Base-by-base conservation (phyloP, 2,797 vertebrate genomes). In the Myotis daubentonii region DNA sequence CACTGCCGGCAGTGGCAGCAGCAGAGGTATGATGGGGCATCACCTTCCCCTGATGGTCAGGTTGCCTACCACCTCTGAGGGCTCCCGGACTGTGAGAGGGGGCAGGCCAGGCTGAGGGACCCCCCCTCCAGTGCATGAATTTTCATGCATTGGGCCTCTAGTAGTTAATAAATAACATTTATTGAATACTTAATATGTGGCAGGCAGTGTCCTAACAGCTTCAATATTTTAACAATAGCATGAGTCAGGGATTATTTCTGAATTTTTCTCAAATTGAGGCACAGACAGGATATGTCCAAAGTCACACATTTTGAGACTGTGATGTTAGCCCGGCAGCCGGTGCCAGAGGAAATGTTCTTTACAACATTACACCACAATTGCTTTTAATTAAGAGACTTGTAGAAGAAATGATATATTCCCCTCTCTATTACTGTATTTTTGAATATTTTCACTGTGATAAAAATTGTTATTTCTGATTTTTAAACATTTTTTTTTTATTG, bases 201-300 rank as follows among this genome's bases (percentile, higher is more conserved):
- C 25, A 82, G 49, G 6, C 23, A 70, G n/a, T 85, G 38, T 33
- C 23, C n/a, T 70, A 74, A 76, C n/a, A 74, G 3, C 5, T 51
- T 94, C 55, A 20, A 0, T 80, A 57, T 47, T 96, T 65, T 60
- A 83, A 70, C 30, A 91, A 12, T 7, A 66, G 20, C 22, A 15
- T 17, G 51, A 93, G 10, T 28, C 74, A 83, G n/a, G 19, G 15
- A 71, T 80, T 87, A 47, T 49, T 93, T 84, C n/a, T 62, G 20
- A 91, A 86, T 75, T 93, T 91, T 96, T 80, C 71, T 93, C 57
- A 93, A 92, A 76, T 47, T 3, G 9, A 93, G 6, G 51, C 23
- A 49, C 6, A 30, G 33, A 78, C 5, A 93, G 13, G 12, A 23
- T 60, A 74, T n/a, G 28, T 65, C 30, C 28, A 62, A 83, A 53